Conservation (phyloP, 2,113 vertebrate species). For the Tragulus kanchil region DNA sequence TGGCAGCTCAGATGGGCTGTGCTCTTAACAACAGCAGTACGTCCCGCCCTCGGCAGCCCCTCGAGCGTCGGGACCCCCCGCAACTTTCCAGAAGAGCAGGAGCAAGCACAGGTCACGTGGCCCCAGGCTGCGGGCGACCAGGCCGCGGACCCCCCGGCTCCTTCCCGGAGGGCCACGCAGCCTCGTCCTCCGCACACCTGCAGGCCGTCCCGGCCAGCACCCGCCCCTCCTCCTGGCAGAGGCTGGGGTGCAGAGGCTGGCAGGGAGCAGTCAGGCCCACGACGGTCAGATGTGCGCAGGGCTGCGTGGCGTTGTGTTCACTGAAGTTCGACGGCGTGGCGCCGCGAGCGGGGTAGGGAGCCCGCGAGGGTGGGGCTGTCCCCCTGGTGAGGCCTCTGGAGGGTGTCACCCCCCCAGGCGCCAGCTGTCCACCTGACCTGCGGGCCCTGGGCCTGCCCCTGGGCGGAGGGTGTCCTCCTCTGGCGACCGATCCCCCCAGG, state of each 20-base stretch:
- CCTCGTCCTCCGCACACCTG: neutral
- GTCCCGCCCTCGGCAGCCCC: neutral
- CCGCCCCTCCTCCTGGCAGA: neutral
- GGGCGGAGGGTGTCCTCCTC: no score
- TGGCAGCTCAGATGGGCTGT: neutral
- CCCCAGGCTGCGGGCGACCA: neutral
- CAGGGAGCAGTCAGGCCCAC: neutral
- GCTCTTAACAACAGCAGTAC: neutral
- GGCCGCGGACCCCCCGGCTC: neutral
- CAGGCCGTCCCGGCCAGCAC: rapidly evolving
- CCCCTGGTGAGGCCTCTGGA: no score
- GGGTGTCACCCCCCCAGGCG: rapidly evolving
- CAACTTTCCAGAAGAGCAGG: neutral
- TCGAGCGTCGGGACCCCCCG: rapidly evolving
- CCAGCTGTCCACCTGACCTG: rapidly evolving
- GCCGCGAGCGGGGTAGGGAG: neutral
- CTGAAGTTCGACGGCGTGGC: neutral
- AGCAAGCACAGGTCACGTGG: neutral
- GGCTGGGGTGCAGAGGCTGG: neutral
- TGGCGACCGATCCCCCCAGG: no score
- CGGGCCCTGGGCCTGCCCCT: neutral
- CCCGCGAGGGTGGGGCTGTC: neutral
- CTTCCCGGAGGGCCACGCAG: neutral
- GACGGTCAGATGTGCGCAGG: rapidly evolving
- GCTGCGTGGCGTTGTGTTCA: neutral